A percentile compares a stretch with the other conserved stretches of the same genome.
Conservation (phyloP, 1,140 invertebrate species). For the Bombus balteatus region DNA sequence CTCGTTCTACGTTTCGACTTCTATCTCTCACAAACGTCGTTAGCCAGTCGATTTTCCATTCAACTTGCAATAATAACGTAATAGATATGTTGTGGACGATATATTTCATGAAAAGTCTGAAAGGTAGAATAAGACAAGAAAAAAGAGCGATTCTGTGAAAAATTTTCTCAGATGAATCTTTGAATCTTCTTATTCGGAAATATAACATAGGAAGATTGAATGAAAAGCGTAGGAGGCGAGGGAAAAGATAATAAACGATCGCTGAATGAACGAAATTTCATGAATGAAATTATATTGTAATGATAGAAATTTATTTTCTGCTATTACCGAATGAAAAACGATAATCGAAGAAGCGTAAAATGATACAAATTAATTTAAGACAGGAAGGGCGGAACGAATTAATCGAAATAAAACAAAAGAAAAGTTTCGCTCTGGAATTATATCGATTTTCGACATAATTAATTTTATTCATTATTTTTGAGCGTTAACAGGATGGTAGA, state of each 20-base stretch:
- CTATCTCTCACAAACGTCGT: not conserved
- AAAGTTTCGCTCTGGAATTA: not conserved
- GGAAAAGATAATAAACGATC: not conserved
- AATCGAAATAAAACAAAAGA: not conserved
- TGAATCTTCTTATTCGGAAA: not conserved
- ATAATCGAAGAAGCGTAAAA: no score
- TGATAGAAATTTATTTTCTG: not conserved
- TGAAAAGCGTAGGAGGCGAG: not conserved
- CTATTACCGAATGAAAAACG: not conserved
- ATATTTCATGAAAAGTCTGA: no score
- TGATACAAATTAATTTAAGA: not conserved
- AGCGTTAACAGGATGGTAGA: not conserved
- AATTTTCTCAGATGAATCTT: no score
- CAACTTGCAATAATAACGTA: not conserved
- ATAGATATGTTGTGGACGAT: not conserved
- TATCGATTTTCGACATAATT: not conserved
- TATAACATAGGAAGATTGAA: not conserved
- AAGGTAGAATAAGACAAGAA: no score
- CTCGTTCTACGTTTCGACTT: not conserved
- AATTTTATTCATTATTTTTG: slow-evolving; percentile 13
- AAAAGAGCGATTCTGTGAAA: no score
- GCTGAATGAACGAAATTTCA: not conserved
- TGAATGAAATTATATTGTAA: not conserved
- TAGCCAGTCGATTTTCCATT: not conserved
- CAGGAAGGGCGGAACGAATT: not conserved